Evolutionary conservation across 2,113 vertebrate species (phyloP), one percentile per base, ranked within the genome.

Genomic region (Dicentrarchus labrax): DNA sequence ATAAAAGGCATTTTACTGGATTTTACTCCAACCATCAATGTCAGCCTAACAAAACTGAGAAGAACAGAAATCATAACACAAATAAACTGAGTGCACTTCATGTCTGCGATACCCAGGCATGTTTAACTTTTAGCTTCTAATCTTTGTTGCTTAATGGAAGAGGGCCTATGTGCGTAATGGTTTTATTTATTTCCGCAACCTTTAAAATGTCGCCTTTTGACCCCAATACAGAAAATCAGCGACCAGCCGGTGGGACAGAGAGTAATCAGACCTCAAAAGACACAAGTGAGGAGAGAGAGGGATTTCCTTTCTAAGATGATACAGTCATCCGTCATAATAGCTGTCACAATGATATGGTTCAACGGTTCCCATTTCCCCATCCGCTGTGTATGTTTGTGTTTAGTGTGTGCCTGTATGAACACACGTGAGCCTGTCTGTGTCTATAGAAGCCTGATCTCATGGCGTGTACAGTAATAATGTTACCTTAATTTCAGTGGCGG

Each of bases 291-390:
- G 65, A 86, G 56, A 78, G 39, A 87, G 48, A 88, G 54, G 88
- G 89, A 86, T 87, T 87, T 89, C 87, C 85, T 88, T 78, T 84
- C 76, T 76, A 19, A 88, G 88, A 92, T 85, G 85, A 93, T 93
- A 79, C 89, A 93, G 86, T 93, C 92, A 94, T 93, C 88, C 61
- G 90, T 94, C 93, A 93, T 90, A 89, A 93, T 91, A 83, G 89
- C 88, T 92, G 93, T 93, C 92, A 89, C 78, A 66, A 17, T 72
- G 88, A 85, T 92, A 90, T 84, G 89, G 93, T 92, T 94, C 91
- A 93, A 47, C 72, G 76, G 86, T 85, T 94, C 78, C 78, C 81
- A 86, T 93, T 92, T 92, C 80, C 85, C 51, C 56, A 61, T 91
- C 86, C 86, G 82, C 71, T 68, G 61, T 73, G 80, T 89, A 30